Conservation (phyloP, 2,888 invertebrate species). For the Lymantria monacha region DNA sequence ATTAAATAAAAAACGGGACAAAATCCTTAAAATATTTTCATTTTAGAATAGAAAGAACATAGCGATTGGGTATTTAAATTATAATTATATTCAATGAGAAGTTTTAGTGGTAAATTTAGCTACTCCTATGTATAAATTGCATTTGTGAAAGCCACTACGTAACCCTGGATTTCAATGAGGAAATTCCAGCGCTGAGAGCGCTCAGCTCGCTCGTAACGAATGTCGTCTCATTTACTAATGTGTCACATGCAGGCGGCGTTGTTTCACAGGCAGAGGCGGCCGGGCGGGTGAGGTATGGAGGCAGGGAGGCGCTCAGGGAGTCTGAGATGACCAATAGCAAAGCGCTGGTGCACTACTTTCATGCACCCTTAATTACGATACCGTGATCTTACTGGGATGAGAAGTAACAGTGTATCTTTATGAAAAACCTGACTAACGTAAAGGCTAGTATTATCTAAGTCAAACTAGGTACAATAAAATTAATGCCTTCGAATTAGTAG, state of each 20-base stretch:
- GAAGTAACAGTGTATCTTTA: not conserved
- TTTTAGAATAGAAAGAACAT: too few relatives aligned
- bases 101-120: too few relatives aligned
- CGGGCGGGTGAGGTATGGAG: conserved; percentile 24
- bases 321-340: conserved; percentile 68
- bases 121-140: conserved; percentile 15
- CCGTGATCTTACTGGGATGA: conserved; percentile 33
- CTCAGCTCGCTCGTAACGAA: conserved; percentile 76
- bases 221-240: conserved; percentile 83
- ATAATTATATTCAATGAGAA: not conserved
- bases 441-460: too few relatives aligned
- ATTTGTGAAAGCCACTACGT: conserved; percentile 18
- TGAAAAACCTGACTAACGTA: too few relatives aligned
- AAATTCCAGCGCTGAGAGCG: conserved; percentile 71
- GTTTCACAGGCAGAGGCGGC: conserved; percentile 58
- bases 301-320: conserved; percentile 12
- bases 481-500: too few relatives aligned
- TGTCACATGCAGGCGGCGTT: conserved; percentile 82
- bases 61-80: not conserved
- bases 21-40: too few relatives aligned
- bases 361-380: conserved; percentile 70
- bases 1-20: too few relatives aligned
- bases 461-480: too few relatives aligned
- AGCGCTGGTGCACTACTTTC: conserved; percentile 46
- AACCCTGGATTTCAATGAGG: conserved; percentile 46